Percentiles rank a stretch among this genome's conserved stretches.
phyloP scores from a whole-genome alignment of 35 echinoderm and acorn worm genomes.

The Antedon bifida region DNA sequence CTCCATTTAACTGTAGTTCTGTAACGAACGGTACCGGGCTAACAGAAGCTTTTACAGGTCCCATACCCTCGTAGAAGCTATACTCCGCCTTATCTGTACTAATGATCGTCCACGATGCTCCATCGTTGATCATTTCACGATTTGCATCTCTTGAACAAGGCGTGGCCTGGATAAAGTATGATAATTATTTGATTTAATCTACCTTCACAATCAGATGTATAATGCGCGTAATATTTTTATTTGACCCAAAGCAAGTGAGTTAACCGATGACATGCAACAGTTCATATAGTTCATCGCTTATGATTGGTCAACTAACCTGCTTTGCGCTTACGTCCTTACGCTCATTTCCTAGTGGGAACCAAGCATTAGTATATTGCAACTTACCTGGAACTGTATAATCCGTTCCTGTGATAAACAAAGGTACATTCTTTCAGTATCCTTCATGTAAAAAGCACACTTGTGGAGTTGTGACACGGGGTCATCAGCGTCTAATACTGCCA shows the following conservation, averaged over 20 bases:
- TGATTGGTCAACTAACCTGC: no score
- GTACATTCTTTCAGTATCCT: slow-evolving; percentile 91
- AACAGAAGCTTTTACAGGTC: slow-evolving; percentile 66
- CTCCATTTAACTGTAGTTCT: slow-evolving; percentile 88
- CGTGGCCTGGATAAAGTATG: slow-evolving; percentile 39
- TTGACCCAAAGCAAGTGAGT: no score
- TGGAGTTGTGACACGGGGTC: slow-evolving; percentile 93
- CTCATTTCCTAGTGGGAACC: no score
- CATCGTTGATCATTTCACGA: slow-evolving; percentile 93
- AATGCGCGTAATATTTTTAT: no score
- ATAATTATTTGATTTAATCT: no score
- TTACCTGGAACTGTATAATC: slow-evolving; percentile 95
- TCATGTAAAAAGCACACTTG: slow-evolving; percentile 98
- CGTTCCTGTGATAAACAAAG: slow-evolving; percentile 83
- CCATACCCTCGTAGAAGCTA: slow-evolving; percentile 95
- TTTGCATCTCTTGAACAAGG: slow-evolving; percentile 73
- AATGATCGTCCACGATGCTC: slow-evolving; percentile 91
- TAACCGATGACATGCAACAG: no score
- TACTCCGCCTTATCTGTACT: slow-evolving; percentile 94
- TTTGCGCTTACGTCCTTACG: no score
- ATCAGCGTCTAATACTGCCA: slow-evolving; percentile 67
- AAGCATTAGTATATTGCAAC: no score
- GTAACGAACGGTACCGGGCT: slow-evolving; percentile 75
- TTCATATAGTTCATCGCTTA: no score
- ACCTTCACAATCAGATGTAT: not conserved